A percentile compares a stretch with the other conserved stretches of the same genome.
phyloP scores from a whole-genome alignment of 2,888 invertebrate genomes.

The Theretra japonica region DNA sequence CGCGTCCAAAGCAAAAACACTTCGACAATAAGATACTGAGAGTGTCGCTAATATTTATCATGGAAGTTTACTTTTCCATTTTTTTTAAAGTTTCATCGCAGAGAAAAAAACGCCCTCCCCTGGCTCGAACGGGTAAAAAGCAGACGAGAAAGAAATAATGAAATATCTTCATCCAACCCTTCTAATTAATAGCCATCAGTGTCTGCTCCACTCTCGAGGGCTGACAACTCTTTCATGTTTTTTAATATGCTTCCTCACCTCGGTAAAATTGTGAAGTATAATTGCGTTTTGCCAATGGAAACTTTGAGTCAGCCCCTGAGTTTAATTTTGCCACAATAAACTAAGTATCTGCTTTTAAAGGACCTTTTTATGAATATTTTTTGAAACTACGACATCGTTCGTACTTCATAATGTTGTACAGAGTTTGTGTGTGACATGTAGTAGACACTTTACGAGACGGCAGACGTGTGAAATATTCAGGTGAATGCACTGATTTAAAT shows the following conservation, averaged over 20 bases:
- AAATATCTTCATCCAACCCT: conserved; percentile 83
- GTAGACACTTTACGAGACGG: too few relatives aligned
- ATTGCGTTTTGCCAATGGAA: conserved; percentile 78
- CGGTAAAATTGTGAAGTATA: conserved; percentile 77
- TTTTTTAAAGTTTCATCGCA: conserved; percentile 28
- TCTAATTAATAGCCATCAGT: conserved; percentile 85
- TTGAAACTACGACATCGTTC: neutral
- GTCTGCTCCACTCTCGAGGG: conserved; percentile 80
- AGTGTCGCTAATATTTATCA: conserved; percentile 25
- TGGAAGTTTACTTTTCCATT: conserved; percentile 20
- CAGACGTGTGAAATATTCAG: too few relatives aligned
- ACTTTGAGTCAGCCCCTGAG: conserved; percentile 53
- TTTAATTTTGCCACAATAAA: conserved; percentile 71
- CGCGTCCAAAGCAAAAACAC: neutral
- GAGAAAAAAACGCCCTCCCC: conserved; percentile 43
- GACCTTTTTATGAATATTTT: conserved; percentile 48
- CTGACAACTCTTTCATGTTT: conserved; percentile 81
- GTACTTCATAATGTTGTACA: neutral
- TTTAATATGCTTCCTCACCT: conserved; percentile 84
- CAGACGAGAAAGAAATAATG: conserved; percentile 73
- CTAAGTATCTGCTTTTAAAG: conserved; percentile 56
- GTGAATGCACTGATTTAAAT: too few relatives aligned
- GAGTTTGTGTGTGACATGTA: neutral
- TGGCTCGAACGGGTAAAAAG: conserved; percentile 52
- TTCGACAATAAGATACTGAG: conserved; percentile 22